These are phyloP conservation scores for Smutsia temminckii DNA, from an alignment of 2,797 vertebrate species.

Conservation along the genomic window DNA sequence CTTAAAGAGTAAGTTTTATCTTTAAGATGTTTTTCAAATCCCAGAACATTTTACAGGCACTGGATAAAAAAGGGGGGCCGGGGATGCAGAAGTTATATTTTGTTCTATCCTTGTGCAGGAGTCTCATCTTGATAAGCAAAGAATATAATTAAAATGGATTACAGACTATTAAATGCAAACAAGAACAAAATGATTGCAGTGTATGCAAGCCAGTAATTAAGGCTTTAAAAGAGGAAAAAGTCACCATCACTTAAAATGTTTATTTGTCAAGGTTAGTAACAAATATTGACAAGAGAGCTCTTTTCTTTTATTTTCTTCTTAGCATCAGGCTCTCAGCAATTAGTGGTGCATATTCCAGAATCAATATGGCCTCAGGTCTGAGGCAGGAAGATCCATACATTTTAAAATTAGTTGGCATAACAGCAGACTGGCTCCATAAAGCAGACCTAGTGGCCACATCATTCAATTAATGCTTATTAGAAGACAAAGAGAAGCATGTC, in stretches of 20 bases:
- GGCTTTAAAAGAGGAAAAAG: conserved; percentile 77
- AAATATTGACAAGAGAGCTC: conserved; percentile 73
- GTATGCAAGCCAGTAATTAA: conserved; percentile 75
- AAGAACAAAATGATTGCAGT: conserved; percentile 79
- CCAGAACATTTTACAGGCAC: conserved; percentile 41
- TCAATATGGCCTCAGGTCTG: conserved; percentile 66
- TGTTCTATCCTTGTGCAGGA: conserved; percentile 63
- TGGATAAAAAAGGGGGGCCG: neutral
- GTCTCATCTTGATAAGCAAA: conserved; percentile 76
- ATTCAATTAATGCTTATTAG: conserved; percentile 65
- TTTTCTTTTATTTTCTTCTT: conserved; percentile 62
- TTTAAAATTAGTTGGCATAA: conserved; percentile 59
- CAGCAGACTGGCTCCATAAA: conserved; percentile 44
- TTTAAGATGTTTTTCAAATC: conserved; percentile 40
- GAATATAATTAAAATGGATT: conserved; percentile 80
- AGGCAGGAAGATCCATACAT: conserved; percentile 51
- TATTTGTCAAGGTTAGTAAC: conserved; percentile 77
- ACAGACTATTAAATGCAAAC: conserved; percentile 76
- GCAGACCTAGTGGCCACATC: conserved; percentile 2
- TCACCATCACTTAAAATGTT: conserved; percentile 68
- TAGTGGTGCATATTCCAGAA: conserved; percentile 60
- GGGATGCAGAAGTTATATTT: conserved; percentile 55
- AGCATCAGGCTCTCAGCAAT: conserved; percentile 45
- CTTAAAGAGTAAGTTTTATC: conserved; percentile 24
- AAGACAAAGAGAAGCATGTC: conserved; percentile 12